phyloP scores from a whole-genome alignment of 2,888 invertebrate species.

The Bhutanitis thaidina region DNA sequence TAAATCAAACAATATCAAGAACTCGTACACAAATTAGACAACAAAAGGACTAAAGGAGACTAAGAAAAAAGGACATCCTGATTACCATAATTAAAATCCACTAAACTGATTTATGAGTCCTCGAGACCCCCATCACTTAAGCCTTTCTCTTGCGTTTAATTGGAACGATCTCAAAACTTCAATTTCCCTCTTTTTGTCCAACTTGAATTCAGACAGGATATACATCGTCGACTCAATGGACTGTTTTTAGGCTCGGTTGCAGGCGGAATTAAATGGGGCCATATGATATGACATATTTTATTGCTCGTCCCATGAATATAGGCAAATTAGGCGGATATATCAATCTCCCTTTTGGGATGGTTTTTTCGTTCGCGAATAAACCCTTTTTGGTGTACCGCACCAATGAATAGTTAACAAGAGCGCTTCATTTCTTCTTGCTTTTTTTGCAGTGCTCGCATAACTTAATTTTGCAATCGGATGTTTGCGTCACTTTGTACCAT shows the following conservation, averaged over 20 bases:
- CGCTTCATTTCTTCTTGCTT: slow-evolving; percentile 19
- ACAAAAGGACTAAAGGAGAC: slow-evolving; percentile 39
- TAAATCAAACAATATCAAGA: slow-evolving; percentile 31
- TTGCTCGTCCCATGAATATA: slow-evolving; percentile 53
- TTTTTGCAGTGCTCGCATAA: slow-evolving; percentile 13
- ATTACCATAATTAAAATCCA: slow-evolving; percentile 51
- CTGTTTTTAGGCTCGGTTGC: slow-evolving; percentile 66
- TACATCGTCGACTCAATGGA: slow-evolving; percentile 59
- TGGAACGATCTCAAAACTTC: slow-evolving; percentile 60
- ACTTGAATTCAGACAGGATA: slow-evolving; percentile 61
- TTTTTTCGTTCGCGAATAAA: slow-evolving; percentile 40
- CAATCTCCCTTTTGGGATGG: slow-evolving; percentile 51
- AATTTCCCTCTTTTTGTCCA: slow-evolving; percentile 58
- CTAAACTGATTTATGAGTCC: slow-evolving; percentile 51
- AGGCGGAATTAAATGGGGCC: slow-evolving; percentile 51
- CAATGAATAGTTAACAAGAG: slow-evolving; percentile 51
- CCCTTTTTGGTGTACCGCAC: slow-evolving; percentile 41
- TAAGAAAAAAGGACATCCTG: slow-evolving; percentile 43
- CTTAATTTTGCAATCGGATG: slow-evolving; percentile 34
- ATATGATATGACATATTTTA: slow-evolving; percentile 76
- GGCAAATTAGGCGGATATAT: slow-evolving; percentile 78
- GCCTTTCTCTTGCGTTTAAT: slow-evolving; percentile 60
- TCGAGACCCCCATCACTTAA: slow-evolving; percentile 64
- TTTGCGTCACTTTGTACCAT: slow-evolving; percentile 37
- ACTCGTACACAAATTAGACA: slow-evolving; percentile 38